Evolutionary conservation across 2,888 invertebrate genomes (phyloP).

Genomic region (Nineta flava): DNA sequence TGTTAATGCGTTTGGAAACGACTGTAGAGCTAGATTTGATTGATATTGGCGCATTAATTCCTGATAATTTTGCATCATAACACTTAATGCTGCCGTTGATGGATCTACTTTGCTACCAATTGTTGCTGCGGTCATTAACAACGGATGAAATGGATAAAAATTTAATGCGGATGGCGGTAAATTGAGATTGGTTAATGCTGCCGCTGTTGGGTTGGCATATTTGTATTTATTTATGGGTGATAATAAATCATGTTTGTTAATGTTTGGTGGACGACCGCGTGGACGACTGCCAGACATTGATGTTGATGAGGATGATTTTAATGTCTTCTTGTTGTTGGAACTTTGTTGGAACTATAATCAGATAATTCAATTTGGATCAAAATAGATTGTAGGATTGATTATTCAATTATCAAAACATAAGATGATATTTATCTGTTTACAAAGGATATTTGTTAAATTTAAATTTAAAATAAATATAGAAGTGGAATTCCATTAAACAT

Average conservation of each 20-base stretch:
- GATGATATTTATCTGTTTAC: too few relatives aligned
- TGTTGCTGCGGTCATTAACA: slow-evolving; percentile 19
- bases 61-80: slow-evolving; percentile 25
- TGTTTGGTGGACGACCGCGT: slow-evolving; percentile 30
- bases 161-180: background rate
- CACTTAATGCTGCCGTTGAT: slow-evolving; percentile 13
- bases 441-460: too few relatives aligned
- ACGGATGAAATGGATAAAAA: slow-evolving; percentile 9
- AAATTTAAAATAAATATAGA: too few relatives aligned
- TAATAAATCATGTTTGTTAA: background rate
- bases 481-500: too few relatives aligned
- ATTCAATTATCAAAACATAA: background rate
- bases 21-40: slow-evolving; percentile 12
- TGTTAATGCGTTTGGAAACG: slow-evolving; percentile 11
- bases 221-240: slow-evolving; percentile 14
- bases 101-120: slow-evolving; percentile 20
- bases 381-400: background rate
- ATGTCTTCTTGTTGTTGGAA: background rate
- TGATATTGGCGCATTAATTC: slow-evolving; percentile 25
- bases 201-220: slow-evolving; percentile 17
- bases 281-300: slow-evolving; percentile 25
- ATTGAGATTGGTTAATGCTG: slow-evolving; percentile 14
- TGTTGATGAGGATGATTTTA: slow-evolving; percentile 13
- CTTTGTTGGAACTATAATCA: background rate
- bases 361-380: background rate